These are phyloP conservation scores for Hemitrygon akajei DNA, from an alignment of 2,797 vertebrate species.

Conservation along the genomic window DNA sequence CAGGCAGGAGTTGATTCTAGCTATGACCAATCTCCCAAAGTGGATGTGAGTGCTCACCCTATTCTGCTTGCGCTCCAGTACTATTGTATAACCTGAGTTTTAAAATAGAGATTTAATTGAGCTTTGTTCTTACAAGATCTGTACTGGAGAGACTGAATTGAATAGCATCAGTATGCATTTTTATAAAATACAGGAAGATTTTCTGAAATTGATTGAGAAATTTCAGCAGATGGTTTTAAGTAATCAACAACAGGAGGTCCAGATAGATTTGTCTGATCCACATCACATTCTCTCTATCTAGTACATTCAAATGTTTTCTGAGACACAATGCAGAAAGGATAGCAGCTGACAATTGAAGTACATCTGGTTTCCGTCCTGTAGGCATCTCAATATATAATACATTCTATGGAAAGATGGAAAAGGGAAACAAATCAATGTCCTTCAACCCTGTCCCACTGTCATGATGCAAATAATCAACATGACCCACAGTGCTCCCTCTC, in stretches of 20 bases:
- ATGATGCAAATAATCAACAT: neutral
- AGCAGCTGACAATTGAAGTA: neutral
- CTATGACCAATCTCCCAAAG: too few species aligned
- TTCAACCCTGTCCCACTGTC: neutral
- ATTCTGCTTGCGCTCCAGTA: too few species aligned
- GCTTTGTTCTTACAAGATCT: too few species aligned
- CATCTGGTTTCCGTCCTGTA: neutral
- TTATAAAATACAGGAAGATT: neutral
- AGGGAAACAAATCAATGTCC: neutral
- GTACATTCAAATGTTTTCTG: neutral
- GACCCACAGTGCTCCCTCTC: neutral
- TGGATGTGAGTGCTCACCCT: too few species aligned
- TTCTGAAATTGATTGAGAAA: slow-evolving; percentile 20
- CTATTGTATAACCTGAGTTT: neutral
- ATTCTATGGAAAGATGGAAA: neutral
- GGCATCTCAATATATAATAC: neutral
- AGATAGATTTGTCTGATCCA: slow-evolving; percentile 8
- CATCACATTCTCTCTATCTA: neutral
- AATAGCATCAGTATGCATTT: neutral
- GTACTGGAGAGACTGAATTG: neutral
- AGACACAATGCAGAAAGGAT: neutral
- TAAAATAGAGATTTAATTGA: slow-evolving; percentile 3
- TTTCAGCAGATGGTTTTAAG: neutral
- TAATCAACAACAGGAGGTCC: slow-evolving; percentile 34
- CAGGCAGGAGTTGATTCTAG: too few species aligned